Evolutionary conservation across 1,140 invertebrate species (phyloP), one percentile per base, ranked within the genome.

Genomic region (Solen grandis): DNA sequence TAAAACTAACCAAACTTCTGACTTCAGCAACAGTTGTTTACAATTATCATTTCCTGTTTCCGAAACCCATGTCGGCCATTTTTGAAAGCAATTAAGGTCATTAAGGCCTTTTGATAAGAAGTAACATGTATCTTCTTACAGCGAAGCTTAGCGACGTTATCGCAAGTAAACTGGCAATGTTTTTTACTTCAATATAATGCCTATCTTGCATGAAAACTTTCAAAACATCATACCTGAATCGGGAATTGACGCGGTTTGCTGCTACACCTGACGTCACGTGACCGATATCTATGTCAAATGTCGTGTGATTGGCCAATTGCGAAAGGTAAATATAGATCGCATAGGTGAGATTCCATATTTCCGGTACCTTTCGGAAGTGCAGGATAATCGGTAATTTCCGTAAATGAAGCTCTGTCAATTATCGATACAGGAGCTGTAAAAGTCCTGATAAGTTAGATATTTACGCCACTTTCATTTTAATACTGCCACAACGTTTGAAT

Each of bases 211-310:
- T n/a, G 5, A 70, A 22, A 4, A 3, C 22, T 55, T n/a, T 1
- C 52, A 2, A 70, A 19, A 14, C 14, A 19, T 33, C 14, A 27
- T 59, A 72, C n/a, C 5, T 27, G 5, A 5, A 29, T 10, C 2
- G 14, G 25, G 41, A 2, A 50, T 50, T 59, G 75, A 78, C 75
- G 75, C 75, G 63, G 63, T 78, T 66, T 41, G 25, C 75, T 59
- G 41, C 52, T 46, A 38, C 75, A 78, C 75, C 75, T 78, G 75
- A 78, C 46, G 75, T 78, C 75, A 78, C 75, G 75, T 78, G 75
- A 78, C 55, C 27, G 13, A 1, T 1, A 38, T 5, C 29, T 13
- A 13, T 68, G 65, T 78, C 59, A 78, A 63, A 55, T 19, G 14
- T 2, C 0, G n/a, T 68, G 25, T 60, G 35, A 78, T 78, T 78